phyloP scores from a whole-genome alignment of 2,888 invertebrate species.

The Epinotia ramella region DNA sequence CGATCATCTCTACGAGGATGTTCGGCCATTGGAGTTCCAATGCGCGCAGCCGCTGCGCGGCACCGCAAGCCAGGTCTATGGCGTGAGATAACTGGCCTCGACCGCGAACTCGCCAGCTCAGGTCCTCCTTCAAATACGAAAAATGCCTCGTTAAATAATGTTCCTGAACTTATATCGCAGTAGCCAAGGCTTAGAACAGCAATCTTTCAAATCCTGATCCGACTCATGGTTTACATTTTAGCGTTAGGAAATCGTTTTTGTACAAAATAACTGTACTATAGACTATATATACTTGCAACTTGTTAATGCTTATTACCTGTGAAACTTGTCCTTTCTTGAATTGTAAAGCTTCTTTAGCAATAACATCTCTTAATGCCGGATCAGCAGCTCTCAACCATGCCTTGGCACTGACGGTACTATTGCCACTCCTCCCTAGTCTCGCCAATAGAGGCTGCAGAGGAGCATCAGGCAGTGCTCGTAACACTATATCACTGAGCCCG shows the following conservation, averaged over 20 bases:
- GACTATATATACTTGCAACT: too few species aligned
- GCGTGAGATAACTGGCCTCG: slow-evolving; percentile 88
- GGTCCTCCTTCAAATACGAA: slow-evolving; percentile 86
- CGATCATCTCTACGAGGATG: slow-evolving; percentile 91
- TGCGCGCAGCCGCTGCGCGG: slow-evolving; percentile 90
- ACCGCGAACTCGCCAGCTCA: slow-evolving; percentile 90
- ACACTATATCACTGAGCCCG: slow-evolving; percentile 91
- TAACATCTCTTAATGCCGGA: slow-evolving; percentile 91
- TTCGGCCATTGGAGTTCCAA: slow-evolving; percentile 92
- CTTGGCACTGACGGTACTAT: slow-evolving; percentile 83
- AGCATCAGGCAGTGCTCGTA: slow-evolving; percentile 92
- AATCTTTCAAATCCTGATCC: too few species aligned
- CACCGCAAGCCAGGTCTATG: slow-evolving; percentile 90
- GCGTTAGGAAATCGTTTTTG: too few species aligned
- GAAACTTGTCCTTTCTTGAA: slow-evolving; percentile 88
- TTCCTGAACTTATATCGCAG: too few species aligned
- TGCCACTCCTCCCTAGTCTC: slow-evolving; percentile 87
- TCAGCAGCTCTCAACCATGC: slow-evolving; percentile 90
- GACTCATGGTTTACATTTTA: too few species aligned
- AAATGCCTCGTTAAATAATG: neutral
- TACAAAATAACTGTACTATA: too few species aligned
- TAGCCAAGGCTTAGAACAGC: too few species aligned
- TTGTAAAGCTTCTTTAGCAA: slow-evolving; percentile 94
- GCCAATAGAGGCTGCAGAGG: slow-evolving; percentile 91
- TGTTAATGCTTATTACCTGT: slow-evolving; percentile 61